Base-by-base conservation (phyloP, 2,113 vertebrate species). In the Hypocryptadius cinnamomeus region DNA sequence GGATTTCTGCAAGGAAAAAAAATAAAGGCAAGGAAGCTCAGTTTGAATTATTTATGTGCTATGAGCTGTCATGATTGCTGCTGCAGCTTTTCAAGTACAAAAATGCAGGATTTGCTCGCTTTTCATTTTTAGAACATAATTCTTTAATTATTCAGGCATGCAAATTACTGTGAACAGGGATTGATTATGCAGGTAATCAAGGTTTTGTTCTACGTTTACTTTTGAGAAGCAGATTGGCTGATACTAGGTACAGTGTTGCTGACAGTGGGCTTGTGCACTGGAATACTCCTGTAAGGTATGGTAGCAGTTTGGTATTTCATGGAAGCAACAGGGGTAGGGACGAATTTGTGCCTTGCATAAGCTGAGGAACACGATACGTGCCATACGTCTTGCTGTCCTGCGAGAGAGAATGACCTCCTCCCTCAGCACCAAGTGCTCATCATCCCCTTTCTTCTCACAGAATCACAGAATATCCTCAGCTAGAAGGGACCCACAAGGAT, bases 101-200 rank as follows among this genome's bases (percentile, higher is more conserved):
- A 92, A 91, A 72, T 6, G 24, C 15, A 72, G 74, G 61, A 83
- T 92, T 93, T 82, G 8, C 72, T 88, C 0, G 2, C 76, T 90
- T 94, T 92, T 85, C 22, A 51, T 69, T 87, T 88, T 80, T 86
- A 61, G 69, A 44, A 69, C 21, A 33, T 61, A 77, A 79, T 94
- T 78, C 83, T 87, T 90, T 65, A 92, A 82, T 87, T 92, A 92
- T 79, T 94, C 45, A 79, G 87, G 47, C 61, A 76, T 79, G 74
- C 87, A 89, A 59, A 84, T 91, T 35, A 39, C 39, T 60, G 50
- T 85, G 78, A 89, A 65, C 2, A 3, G 42, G 61, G 51, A 92
- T 92, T 94, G 92, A 91, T 90, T 94, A 79, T 72, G 65, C 53
- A 89, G 69, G 80, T 94, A 91, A 92, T 85, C 57, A 76, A 88